These are phyloP conservation scores for Dicrurus megarhynchus DNA, from an alignment of 2,113 vertebrate species.

Conservation along the genomic window DNA sequence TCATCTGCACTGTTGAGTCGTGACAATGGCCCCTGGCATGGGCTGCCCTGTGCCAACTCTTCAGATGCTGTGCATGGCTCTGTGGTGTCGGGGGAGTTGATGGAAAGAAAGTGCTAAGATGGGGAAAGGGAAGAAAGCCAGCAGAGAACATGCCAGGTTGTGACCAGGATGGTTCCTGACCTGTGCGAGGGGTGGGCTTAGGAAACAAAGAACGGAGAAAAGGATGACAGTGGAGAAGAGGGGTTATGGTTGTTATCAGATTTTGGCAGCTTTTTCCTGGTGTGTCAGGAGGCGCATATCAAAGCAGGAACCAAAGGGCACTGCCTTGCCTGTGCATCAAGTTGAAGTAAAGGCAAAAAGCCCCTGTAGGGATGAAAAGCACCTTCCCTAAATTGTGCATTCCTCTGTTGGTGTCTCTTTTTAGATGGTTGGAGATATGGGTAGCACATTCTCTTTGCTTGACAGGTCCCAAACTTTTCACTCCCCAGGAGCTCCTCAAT, in stretches of 20 bases:
- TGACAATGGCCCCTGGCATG: background rate
- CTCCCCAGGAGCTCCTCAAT: background rate
- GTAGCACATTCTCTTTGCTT: background rate
- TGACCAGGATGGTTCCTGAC: background rate
- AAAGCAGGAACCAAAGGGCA: background rate
- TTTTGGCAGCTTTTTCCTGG: background rate
- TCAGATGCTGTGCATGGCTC: background rate
- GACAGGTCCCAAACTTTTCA: background rate
- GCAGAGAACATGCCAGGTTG: background rate
- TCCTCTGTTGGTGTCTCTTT: background rate
- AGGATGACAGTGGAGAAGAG: background rate
- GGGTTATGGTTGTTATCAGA: background rate
- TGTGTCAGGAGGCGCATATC: background rate
- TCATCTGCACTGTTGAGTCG: background rate
- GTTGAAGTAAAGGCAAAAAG: background rate
- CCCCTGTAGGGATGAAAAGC: background rate
- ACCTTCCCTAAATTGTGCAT: background rate
- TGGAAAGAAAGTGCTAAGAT: background rate
- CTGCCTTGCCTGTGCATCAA: background rate
- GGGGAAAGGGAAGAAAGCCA: background rate
- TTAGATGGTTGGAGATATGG: background rate
- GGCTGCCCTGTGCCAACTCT: background rate
- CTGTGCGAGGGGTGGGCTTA: rapidly evolving
- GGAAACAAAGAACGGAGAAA: background rate
- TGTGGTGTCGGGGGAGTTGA: background rate